These are phyloP conservation scores for Speoplatyrhinus poulsoni DNA, from an alignment of 2,113 vertebrate species.

Conservation along the genomic window DNA sequence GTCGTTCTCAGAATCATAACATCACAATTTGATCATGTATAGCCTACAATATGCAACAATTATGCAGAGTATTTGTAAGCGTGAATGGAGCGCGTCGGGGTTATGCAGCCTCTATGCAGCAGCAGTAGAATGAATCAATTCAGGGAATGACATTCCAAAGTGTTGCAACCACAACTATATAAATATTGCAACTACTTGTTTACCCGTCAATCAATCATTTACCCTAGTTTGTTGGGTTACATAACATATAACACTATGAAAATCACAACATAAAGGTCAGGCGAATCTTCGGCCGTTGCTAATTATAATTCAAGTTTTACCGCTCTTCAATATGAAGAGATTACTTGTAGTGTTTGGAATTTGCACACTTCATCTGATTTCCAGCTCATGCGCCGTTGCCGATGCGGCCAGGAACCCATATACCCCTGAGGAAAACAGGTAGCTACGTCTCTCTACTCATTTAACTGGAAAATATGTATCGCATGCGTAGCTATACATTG, in stretches of 20 bases:
- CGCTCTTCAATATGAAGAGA: conserved; percentile 39
- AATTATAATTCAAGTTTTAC: conserved; percentile 9
- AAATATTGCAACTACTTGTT: conserved; percentile 52
- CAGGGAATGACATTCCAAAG: too few relatives aligned
- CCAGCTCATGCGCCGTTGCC: conserved; percentile 2
- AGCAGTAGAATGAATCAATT: too few relatives aligned
- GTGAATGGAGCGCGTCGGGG: background rate
- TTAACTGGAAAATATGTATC: conserved; percentile 45
- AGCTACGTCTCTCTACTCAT: too few relatives aligned
- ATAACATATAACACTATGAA: conserved; percentile 9
- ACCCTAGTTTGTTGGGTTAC: conserved; percentile 39
- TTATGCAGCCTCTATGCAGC: background rate
- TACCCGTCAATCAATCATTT: conserved; percentile 72
- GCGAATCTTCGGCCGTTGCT: background rate
- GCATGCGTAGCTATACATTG: background rate
- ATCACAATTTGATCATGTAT: too few relatives aligned
- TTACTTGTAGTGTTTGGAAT: conserved; percentile 31
- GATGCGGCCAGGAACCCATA: conserved; percentile 19
- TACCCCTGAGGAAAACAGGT: conserved; percentile 54
- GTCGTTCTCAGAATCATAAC: too few relatives aligned
- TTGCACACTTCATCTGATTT: conserved; percentile 36
- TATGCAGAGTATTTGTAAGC: background rate
- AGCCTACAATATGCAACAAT: background rate
- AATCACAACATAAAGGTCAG: background rate
- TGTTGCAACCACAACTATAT: conserved; percentile 14